phyloP scores from a whole-genome alignment of 2,113 vertebrate species.

The Lipophrys pholis region DNA sequence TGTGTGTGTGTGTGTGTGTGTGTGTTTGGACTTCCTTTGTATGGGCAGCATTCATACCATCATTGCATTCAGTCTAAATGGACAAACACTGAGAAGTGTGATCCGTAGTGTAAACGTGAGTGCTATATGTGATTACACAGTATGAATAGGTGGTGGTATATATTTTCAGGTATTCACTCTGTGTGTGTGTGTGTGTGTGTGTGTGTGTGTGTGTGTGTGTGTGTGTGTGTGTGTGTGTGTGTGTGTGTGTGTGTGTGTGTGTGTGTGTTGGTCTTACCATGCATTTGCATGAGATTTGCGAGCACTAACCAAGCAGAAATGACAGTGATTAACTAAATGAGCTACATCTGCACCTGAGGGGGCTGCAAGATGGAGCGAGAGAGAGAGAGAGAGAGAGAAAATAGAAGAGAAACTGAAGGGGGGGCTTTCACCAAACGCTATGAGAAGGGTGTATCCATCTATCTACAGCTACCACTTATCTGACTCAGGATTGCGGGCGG shows the following conservation, averaged over 20 bases:
- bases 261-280: not conserved
- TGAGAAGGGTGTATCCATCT: not conserved
- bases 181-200: not conserved
- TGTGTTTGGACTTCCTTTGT: not conserved
- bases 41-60: slow-evolving; percentile 1
- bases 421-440: slow-evolving; percentile 1
- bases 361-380: not conserved
- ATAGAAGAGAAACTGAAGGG: slow-evolving; percentile 1
- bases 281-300: slow-evolving; percentile 38
- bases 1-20: not conserved
- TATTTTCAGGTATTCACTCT: slow-evolving; percentile 13
- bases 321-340: slow-evolving; percentile 76
- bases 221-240: not conserved
- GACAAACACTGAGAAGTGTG: not conserved
- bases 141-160: not conserved
- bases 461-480: too few species aligned
- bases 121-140: slow-evolving; percentile 1
- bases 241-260: too few species aligned
- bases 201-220: too few species aligned
- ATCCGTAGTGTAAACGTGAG: slow-evolving; percentile 26
- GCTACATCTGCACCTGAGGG: slow-evolving; percentile 69
- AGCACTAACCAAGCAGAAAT: slow-evolving; percentile 69
- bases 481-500: too few species aligned
- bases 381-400: not conserved
- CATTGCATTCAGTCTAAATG: not conserved